phyloP scores from a whole-genome alignment of 2,113 vertebrate genomes.

The Lycocorax pyrrhopterus region DNA sequence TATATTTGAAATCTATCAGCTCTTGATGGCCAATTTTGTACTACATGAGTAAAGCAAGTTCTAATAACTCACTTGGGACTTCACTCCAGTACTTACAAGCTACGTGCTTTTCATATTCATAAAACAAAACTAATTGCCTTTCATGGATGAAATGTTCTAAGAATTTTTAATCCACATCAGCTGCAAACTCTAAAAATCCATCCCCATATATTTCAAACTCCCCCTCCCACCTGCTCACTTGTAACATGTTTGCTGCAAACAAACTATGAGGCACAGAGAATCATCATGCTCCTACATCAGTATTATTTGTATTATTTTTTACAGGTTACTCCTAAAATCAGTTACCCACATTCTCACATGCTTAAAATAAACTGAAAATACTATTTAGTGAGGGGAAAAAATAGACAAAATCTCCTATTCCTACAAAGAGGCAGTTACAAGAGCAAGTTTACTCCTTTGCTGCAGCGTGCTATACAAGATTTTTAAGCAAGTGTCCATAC shows the following conservation, averaged over 20 bases:
- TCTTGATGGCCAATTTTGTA: constrained; percentile 69
- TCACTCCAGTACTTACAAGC: constrained; percentile 65
- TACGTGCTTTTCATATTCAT: constrained; percentile 69
- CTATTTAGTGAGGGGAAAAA: background rate
- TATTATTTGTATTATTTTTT: background rate
- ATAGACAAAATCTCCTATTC: background rate
- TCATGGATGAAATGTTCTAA: constrained; percentile 64
- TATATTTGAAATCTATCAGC: constrained; percentile 62
- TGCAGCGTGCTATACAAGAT: background rate
- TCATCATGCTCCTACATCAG: background rate
- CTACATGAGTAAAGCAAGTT: constrained; percentile 64
- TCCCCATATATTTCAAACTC: constrained; percentile 5
- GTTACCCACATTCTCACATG: background rate
- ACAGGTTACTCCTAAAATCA: background rate
- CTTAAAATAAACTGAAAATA: constrained; percentile 5
- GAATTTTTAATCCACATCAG: constrained; percentile 68
- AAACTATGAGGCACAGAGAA: background rate
- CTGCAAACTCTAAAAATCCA: constrained; percentile 50
- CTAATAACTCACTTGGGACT: constrained; percentile 71
- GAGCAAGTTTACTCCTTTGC: background rate
- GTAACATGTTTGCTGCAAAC: constrained; percentile 45
- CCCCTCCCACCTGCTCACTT: constrained; percentile 24
- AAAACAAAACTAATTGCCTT: constrained; percentile 74
- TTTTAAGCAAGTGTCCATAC: background rate
- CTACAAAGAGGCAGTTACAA: background rate